Base-by-base conservation (phyloP, 2,888 invertebrate species). In the Sphinx pinastri region DNA sequence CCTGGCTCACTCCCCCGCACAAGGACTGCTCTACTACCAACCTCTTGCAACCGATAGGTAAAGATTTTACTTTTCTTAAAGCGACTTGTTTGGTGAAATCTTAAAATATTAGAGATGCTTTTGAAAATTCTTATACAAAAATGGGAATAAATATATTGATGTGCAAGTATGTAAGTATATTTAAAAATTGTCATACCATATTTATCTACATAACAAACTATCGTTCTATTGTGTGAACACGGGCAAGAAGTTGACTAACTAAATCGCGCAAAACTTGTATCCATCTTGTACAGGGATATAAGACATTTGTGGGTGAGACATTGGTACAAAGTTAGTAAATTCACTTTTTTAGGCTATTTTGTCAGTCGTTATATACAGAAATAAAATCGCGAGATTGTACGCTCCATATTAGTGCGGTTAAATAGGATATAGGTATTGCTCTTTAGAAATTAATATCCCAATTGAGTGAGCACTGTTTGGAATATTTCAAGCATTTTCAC, bases 21-120 rank as follows among this genome's bases (percentile, higher is more conserved):
- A 95, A 69, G 95, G 94, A 7, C 88, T 94, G 14, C 83, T 97
- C 0, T 97, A 96, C 86, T 97, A 95, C 87, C 97, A 97, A 84
- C 96, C 97, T 0, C 86, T 97, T 74, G 97, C 97, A 13, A 96
- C 96, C 31, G 95, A 96, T 85, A 95, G 95, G 95, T 95, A 76
- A 75, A 25, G 8, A 8, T 25, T 12, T 7, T 13, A 19, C 19
- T 16, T 11, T 38, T 8, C 38, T 8, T 5, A 38, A 5, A 38
- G 38, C 38, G 5, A 5, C 8, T 8, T 38, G 38, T 38, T 38
- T 38, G 38, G 8, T 38, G 38, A 38, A 38, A 38, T 2, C 8
- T 0, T 38, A 38, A 38, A 38, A 38, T 38, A 38, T 38, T 4
- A 25, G 25, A 25, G 25, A 25, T 25, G 25, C 25, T 25, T 38